Evolutionary conservation across 2,888 invertebrate species (phyloP).

Genomic region (Pomacea canaliculata): DNA sequence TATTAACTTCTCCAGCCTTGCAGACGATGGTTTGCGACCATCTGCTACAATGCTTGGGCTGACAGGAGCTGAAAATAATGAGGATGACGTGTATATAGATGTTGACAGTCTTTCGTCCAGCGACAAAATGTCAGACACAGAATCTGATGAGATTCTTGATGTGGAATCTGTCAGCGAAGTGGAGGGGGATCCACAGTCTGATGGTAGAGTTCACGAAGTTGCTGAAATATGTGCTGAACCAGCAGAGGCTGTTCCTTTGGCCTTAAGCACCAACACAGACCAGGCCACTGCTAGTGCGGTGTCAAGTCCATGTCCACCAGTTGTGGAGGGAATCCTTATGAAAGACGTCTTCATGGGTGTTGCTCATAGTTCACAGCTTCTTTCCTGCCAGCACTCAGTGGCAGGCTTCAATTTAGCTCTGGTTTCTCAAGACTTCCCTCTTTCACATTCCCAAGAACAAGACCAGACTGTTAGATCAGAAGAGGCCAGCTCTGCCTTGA

Average conservation of each 20-base stretch:
- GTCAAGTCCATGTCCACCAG: neutral
- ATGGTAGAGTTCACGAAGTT: neutral
- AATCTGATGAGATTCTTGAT: conserved; percentile 11
- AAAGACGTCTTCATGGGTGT: conserved; percentile 17
- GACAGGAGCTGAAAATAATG: neutral
- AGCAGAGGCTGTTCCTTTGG: neutral
- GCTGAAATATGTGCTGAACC: conserved; percentile 8
- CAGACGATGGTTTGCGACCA: neutral
- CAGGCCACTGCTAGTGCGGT: neutral
- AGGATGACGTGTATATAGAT: conserved; percentile 5
- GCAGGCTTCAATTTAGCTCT: neutral
- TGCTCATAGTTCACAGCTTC: neutral
- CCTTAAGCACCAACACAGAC: neutral
- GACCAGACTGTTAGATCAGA: too few species aligned
- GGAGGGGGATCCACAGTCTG: neutral
- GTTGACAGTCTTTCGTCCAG: conserved; percentile 18
- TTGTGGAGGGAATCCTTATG: conserved; percentile 7
- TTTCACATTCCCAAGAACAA: conserved; percentile 10
- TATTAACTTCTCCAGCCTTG: neutral
- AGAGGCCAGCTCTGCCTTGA: too few species aligned
- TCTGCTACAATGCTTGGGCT: neutral
- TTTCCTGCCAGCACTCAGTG: neutral
- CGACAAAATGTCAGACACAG: conserved; percentile 7
- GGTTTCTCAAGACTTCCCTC: conserved; percentile 1
- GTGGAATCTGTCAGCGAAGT: conserved; percentile 14